Evolutionary conservation across 2,888 invertebrate species (phyloP).

Genomic region (Falcaria lacertinaria): DNA sequence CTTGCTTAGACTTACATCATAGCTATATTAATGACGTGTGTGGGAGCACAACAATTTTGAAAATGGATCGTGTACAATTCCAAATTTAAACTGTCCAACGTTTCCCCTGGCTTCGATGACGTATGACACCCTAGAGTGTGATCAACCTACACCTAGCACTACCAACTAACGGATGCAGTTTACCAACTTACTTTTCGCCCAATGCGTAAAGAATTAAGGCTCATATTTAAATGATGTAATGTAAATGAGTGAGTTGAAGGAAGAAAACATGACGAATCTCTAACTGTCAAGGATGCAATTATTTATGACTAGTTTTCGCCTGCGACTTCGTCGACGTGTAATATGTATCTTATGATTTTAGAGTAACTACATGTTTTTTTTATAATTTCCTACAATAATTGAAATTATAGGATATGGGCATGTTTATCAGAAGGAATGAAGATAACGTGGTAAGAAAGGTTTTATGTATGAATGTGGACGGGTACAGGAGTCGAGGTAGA

Average conservation of each 20-base stretch:
- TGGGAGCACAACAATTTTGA: slow-evolving; percentile 26
- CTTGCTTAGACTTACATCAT: too few species aligned
- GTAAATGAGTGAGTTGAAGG: slow-evolving; percentile 3
- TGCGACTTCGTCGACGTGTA: too few species aligned
- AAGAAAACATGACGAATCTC: slow-evolving; percentile 39
- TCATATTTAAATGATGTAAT: neutral
- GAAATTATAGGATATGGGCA: too few species aligned
- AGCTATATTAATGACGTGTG: too few species aligned
- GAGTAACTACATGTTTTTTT: too few species aligned
- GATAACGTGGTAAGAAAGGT: too few species aligned
- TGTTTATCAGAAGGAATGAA: too few species aligned
- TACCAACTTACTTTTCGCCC: neutral
- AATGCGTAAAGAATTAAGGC: neutral
- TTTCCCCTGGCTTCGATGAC: slow-evolving; percentile 50
- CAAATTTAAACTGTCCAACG: slow-evolving; percentile 67
- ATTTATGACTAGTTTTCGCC: slow-evolving; percentile 35
- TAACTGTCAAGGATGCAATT: slow-evolving; percentile 39
- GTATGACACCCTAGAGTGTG: slow-evolving; percentile 64
- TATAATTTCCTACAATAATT: too few species aligned
- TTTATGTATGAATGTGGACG: too few species aligned
- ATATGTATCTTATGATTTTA: too few species aligned
- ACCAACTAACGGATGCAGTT: slow-evolving; percentile 11
- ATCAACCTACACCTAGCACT: slow-evolving; percentile 38
- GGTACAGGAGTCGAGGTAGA: too few species aligned
- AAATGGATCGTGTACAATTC: slow-evolving; percentile 55